Evolutionary conservation across 2,888 invertebrate species (phyloP), one percentile per base, ranked within the genome.

Genomic region (Chymomyza amoena): DNA sequence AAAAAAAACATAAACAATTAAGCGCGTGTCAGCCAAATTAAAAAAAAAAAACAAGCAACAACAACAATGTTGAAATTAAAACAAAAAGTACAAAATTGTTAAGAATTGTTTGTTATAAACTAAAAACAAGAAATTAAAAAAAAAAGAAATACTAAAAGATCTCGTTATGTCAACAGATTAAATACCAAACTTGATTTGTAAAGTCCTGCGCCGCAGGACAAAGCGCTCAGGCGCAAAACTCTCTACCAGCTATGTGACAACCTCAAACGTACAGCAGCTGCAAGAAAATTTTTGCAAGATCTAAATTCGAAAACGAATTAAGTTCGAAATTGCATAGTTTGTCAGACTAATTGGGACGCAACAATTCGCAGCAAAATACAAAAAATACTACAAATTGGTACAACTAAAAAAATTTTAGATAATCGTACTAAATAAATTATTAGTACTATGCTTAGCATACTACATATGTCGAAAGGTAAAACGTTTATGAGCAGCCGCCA

Each of bases 71-170:
- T 32, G 32, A 60, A 60, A 60, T 36, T 51, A 68, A 76, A 75
- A 76, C 59, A 69, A 73, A 77, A 77, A 77, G 77, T 84, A 84
- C 83, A 84, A 84, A 88, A 88, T 82, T 87, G 84, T 84, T 88
- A 84, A 79, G 69, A 75, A 72, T 79, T 79, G 77, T 80, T 84
- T 83, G 72, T 84, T 86, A 70, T 72, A 70, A 75, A 62, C 69
- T 66, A 84, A 70, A 68, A 66, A 25, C 45, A 45, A 61, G 25
- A 56, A 68, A 5, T 57, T 16, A 62, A 28, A 61, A 56, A 45
- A 69, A 61, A 56, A 45, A 69, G 67, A 60, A 65, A 61, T 50
- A 51, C 64, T 66, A 72, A 67, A 32, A 4, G 32, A 32, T 7
- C 9, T 32, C 32, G 32, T 67, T 79, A 61, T 69, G 54, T 54